phyloP scores from a whole-genome alignment of 2,797 vertebrate species.

The Gastrophryne carolinensis region DNA sequence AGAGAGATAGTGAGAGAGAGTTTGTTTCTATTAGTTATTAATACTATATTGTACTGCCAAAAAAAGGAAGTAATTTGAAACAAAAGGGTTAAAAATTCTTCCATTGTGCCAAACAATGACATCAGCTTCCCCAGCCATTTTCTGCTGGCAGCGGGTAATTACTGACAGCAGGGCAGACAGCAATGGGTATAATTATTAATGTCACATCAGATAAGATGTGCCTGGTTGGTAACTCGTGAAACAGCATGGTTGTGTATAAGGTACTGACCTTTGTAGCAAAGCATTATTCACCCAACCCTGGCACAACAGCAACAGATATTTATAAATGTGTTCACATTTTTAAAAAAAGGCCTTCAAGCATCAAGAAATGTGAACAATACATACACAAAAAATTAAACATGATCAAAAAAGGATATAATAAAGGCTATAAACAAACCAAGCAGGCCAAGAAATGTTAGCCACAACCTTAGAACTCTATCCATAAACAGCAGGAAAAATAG shows the following conservation, averaged over 20 bases:
- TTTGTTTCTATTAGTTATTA: too few relatives aligned
- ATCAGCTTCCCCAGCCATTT: slow-evolving; percentile 23
- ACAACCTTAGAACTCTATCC: too few relatives aligned
- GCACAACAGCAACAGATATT: slow-evolving; percentile 16
- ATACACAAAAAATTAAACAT: too few relatives aligned
- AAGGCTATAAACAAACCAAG: too few relatives aligned
- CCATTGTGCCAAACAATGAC: slow-evolving; percentile 46
- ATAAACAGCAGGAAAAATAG: too few relatives aligned
- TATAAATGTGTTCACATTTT: too few relatives aligned
- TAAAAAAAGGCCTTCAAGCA: too few relatives aligned
- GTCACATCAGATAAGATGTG: slow-evolving; percentile 19
- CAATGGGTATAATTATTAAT: slow-evolving; percentile 23
- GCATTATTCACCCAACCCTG: background rate
- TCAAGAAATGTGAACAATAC: too few relatives aligned
- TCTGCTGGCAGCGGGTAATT: slow-evolving; percentile 51
- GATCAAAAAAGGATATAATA: too few relatives aligned
- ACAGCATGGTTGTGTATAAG: slow-evolving; percentile 2
- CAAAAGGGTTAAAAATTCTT: slow-evolving; percentile 3
- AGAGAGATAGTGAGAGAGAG: too few relatives aligned
- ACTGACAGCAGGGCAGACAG: slow-evolving; percentile 35
- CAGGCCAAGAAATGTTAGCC: too few relatives aligned
- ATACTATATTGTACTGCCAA: background rate
- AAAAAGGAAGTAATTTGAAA: background rate
- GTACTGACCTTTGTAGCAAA: slow-evolving; percentile 9
- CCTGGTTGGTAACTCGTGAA: slow-evolving; percentile 1